These are phyloP conservation scores for Galemys pyrenaicus DNA, from an alignment of 2,113 vertebrate species.

Conservation along the genomic window DNA sequence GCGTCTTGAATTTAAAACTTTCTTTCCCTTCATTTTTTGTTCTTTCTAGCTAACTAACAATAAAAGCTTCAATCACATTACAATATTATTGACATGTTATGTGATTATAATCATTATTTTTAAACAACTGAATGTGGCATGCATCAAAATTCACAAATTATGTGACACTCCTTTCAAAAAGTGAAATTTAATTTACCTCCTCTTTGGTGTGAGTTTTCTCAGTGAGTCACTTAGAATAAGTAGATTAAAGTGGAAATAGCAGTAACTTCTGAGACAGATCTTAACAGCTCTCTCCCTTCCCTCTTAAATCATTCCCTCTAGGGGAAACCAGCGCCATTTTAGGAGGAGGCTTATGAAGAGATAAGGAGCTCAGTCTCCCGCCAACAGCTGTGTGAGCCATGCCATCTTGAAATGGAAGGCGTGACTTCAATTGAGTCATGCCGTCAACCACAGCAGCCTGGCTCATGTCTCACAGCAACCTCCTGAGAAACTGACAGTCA, in stretches of 20 bases:
- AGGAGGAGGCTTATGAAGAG: background rate
- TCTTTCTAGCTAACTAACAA: background rate
- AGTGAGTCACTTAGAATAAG: background rate
- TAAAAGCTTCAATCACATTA: background rate
- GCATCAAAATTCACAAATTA: background rate
- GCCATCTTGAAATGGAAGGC: background rate
- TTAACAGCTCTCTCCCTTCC: background rate
- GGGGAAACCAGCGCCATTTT: background rate
- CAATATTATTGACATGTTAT: background rate
- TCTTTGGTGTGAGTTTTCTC: background rate
- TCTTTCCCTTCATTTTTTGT: background rate
- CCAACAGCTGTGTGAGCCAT: fast-evolving
- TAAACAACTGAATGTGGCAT: background rate
- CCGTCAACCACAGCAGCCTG: background rate
- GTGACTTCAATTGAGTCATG: background rate
- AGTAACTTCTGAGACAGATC: background rate
- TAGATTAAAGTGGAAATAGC: background rate
- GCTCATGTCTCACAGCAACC: background rate
- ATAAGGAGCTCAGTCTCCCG: background rate
- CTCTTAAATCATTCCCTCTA: background rate
- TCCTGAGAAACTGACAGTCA: background rate
- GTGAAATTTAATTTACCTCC: background rate
- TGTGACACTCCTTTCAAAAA: background rate
- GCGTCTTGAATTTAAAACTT: background rate
- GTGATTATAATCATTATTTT: background rate